Evolutionary conservation across 1,140 invertebrate species (phyloP).

Genomic region (Plodia interpunctella): DNA sequence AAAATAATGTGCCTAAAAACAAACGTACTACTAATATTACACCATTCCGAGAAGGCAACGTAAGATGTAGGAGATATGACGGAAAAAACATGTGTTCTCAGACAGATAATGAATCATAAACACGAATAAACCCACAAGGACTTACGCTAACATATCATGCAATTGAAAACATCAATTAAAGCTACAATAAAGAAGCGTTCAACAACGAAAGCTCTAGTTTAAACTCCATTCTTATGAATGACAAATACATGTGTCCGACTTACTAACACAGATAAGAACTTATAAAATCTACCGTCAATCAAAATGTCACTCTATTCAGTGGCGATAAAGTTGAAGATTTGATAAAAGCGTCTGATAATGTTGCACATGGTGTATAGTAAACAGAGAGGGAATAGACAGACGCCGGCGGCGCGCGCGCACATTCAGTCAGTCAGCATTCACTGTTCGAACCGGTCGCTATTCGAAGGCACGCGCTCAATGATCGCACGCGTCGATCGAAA

Average conservation of each 20-base stretch:
- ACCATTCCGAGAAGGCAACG: background rate
- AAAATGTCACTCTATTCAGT: slow-evolving; percentile 22
- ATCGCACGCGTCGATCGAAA: slow-evolving; percentile 45
- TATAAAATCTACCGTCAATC: background rate
- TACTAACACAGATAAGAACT: slow-evolving; percentile 68
- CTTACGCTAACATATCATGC: slow-evolving; percentile 47
- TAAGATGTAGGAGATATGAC: slow-evolving; percentile 5
- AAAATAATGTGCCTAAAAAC: slow-evolving; percentile 5
- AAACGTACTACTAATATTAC: background rate
- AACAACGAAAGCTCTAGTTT: slow-evolving; percentile 70
- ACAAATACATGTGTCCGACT: slow-evolving; percentile 70
- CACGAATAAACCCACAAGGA: slow-evolving; percentile 37
- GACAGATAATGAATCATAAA: slow-evolving; percentile 47
- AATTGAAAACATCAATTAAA: slow-evolving; percentile 71
- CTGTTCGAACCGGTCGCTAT: slow-evolving; percentile 49
- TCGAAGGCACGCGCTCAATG: slow-evolving; percentile 49
- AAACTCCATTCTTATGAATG: slow-evolving; percentile 73
- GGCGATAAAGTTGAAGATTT: slow-evolving; percentile 28
- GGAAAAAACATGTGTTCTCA: slow-evolving; percentile 1
- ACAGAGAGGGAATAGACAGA: slow-evolving; percentile 33
- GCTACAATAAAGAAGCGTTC: slow-evolving; percentile 55
- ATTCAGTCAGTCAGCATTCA: slow-evolving; percentile 56
- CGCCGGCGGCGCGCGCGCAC: slow-evolving; percentile 52
- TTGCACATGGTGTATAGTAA: slow-evolving; percentile 69
- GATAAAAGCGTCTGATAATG: slow-evolving; percentile 38